Percentiles rank a stretch among this genome's conserved stretches.
Conservation (phyloP, 2,113 vertebrate species). For the Sus scrofa region T2T-Sscrofa CM000818.6:10456501-10457000, state of each 20-base stretch:
- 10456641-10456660: background rate
- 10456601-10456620: background rate
- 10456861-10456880: background rate
- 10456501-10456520: background rate
- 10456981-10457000: background rate
- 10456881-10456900: background rate
- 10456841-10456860: background rate
- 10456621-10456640: background rate
- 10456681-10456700: background rate
- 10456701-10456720: background rate
- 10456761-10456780: background rate
- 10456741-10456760: background rate
- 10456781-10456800: background rate
- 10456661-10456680: background rate
- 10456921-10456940: background rate
- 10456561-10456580: background rate
- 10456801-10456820: background rate
- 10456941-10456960: background rate
- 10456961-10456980: too few relatives aligned
- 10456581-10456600: background rate
- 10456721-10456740: background rate
- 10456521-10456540: background rate
- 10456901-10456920: background rate
- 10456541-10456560: background rate
- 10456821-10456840: background rate